These are phyloP conservation scores for Neodiprion pinetum DNA, from an alignment of 1,140 invertebrate genomes.

Conservation along the genomic window DNA sequence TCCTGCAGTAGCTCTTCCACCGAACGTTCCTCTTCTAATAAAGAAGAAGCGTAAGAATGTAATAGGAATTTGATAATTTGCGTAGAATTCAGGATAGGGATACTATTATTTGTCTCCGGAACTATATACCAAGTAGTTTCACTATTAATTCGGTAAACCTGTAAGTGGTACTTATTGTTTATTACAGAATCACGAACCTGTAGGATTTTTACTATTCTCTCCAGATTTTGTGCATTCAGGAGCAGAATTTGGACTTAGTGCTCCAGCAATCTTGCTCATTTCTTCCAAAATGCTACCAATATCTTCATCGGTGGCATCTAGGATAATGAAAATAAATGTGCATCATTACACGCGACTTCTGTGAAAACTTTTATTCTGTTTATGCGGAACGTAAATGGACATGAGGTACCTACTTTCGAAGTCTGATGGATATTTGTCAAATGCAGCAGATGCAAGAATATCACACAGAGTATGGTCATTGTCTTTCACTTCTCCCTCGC, in stretches of 20 bases:
- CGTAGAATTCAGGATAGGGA: too few species aligned
- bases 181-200: neutral
- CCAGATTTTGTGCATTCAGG: constrained; percentile 40
- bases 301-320: constrained; percentile 58
- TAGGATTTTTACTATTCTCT: constrained; percentile 39
- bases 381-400: neutral
- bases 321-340: neutral
- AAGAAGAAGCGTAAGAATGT: neutral
- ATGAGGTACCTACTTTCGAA: constrained; percentile 51
- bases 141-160: too few species aligned
- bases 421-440: constrained; percentile 56
- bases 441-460: constrained; percentile 50
- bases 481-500: constrained; percentile 41
- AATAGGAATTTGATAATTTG: too few species aligned
- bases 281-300: constrained; percentile 59
- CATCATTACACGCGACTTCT: neutral
- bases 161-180: too few species aligned
- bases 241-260: constrained; percentile 48
- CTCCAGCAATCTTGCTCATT: constrained; percentile 56
- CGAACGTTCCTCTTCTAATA: constrained; percentile 49
- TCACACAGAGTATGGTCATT: constrained; percentile 53
- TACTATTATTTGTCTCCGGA: too few species aligned
- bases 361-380: constrained; percentile 11
- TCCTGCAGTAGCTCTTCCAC: constrained; percentile 56
- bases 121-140: too few species aligned